phyloP scores from a whole-genome alignment of 2,888 invertebrate genomes.

The Torymus aiolomorphi region DNA sequence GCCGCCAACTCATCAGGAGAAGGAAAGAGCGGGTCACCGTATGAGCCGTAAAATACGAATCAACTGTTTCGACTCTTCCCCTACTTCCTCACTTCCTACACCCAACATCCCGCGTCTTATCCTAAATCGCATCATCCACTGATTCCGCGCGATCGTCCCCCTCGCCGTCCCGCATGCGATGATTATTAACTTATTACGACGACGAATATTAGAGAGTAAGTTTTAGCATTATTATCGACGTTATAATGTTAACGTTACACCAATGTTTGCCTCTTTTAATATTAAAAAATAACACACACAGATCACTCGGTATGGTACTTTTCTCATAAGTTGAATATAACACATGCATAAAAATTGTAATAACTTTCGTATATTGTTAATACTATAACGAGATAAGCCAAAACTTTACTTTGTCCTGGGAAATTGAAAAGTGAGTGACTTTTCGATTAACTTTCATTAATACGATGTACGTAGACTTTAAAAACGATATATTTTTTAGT shows the following conservation, averaged over 20 bases:
- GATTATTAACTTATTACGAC: conserved; percentile 39
- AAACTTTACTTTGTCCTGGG: neutral
- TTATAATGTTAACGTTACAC: conserved; percentile 50
- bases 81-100: neutral
- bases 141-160: conserved; percentile 24
- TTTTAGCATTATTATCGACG: conserved; percentile 52
- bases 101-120: neutral
- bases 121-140: neutral
- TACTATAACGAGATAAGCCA: conserved; percentile 2
- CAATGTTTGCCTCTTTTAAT: conserved; percentile 56
- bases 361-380: conserved; percentile 36
- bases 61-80: neutral
- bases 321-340: conserved; percentile 41
- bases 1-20: conserved; percentile 22
- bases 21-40: conserved; percentile 20
- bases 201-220: conserved; percentile 46
- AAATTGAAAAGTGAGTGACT: conserved; percentile 11
- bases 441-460: conserved; percentile 38
- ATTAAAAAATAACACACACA: conserved; percentile 28
- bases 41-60: conserved; percentile 11
- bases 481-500: conserved; percentile 52
- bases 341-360: conserved; percentile 22
- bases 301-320: neutral
- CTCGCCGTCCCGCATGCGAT: conserved; percentile 31
- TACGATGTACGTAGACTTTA: conserved; percentile 29